Evolutionary conservation across 2,113 vertebrate species (phyloP).

Genomic region (Amphiprion ocellaris): DNA sequence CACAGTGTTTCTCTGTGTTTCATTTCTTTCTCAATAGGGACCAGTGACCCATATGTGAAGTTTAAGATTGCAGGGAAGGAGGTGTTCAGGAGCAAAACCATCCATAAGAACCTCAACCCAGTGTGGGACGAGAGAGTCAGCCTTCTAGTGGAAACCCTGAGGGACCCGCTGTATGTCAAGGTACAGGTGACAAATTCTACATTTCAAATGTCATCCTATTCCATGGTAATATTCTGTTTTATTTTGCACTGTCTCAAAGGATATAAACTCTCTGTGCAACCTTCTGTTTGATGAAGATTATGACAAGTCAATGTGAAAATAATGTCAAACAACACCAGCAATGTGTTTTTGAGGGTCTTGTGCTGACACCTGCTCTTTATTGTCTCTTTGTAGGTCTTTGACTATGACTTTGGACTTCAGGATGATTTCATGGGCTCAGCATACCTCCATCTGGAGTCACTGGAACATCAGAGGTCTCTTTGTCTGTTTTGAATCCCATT

Average conservation of each 20-base stretch:
- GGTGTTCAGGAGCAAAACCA: conserved; percentile 96
- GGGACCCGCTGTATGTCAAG: conserved; percentile 94
- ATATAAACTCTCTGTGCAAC: background rate
- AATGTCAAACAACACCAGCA: background rate
- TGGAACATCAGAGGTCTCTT: conserved; percentile 92
- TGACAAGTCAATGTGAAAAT: background rate
- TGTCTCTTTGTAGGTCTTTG: conserved; percentile 90
- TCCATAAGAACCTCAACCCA: conserved; percentile 97
- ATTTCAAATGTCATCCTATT: background rate
- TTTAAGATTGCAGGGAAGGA: conserved; percentile 98
- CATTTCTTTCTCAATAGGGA: conserved; percentile 83
- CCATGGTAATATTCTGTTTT: background rate
- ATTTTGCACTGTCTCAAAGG: background rate
- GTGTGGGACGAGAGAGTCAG: conserved; percentile 94
- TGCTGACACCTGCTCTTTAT: conserved; percentile 12
- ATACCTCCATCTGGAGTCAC: conserved; percentile 91
- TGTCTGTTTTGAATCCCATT: background rate
- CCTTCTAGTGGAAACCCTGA: conserved; percentile 89
- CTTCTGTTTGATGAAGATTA: background rate
- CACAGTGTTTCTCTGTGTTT: background rate
- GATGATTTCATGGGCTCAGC: conserved; percentile 99
- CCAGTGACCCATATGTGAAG: conserved; percentile 98
- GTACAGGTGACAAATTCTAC: conserved; percentile 76
- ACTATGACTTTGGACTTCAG: conserved; percentile 98
- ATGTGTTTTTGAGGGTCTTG: no score